Base-by-base conservation (phyloP, 1,140 invertebrate species). In the Temnothorax longispinosus region DNA sequence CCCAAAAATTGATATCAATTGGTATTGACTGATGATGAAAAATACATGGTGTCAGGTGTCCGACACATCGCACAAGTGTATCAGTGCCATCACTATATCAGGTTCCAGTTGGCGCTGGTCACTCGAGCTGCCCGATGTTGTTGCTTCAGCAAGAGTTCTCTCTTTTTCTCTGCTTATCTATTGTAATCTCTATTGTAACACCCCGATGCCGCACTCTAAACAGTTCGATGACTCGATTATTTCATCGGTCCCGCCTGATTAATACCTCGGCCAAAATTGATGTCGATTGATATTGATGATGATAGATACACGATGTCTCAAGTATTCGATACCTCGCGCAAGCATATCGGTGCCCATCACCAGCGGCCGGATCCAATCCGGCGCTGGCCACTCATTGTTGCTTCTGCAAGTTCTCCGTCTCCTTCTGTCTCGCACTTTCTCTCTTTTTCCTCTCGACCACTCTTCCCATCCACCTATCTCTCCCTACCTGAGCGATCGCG, bases 251-350 rank as follows among this genome's bases (percentile, higher is more conserved):
- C 10, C 64, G 38, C 27, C 7, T 72, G 50, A 81, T 72, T 72
- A 71, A 65, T 50, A 72, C 21, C 27, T 72, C 15, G 2, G 35
- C 7, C 8, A n/a, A 81, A 81, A 81, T 54, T 71, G 5, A 82
- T 82, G 67, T 72, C 67, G 50, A 72, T 58, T 58, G 78, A 82
- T 58, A 72, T 72, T 82, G 52, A 82, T 58, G 67, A 82, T 35
- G 52, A 72, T 72, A 82, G 67, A 41, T 72, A 72, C 78, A 44
- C 15, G 21, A 13, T 72, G 78, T 82, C 67, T 82, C 67, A 58
- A 72, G 38, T 72, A 41, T 47, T 72, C 38, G 65, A 82, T 82
- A 27, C 50, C 38, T 72, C 27, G 52, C 18, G 35, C 67, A 58
- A 35, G n/a, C 18, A 32, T 72, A 82, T 82, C 65, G 10, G 50